Base-by-base conservation (phyloP, 2,888 invertebrate genomes). In the Scrobipalpa atriplicella region DNA sequence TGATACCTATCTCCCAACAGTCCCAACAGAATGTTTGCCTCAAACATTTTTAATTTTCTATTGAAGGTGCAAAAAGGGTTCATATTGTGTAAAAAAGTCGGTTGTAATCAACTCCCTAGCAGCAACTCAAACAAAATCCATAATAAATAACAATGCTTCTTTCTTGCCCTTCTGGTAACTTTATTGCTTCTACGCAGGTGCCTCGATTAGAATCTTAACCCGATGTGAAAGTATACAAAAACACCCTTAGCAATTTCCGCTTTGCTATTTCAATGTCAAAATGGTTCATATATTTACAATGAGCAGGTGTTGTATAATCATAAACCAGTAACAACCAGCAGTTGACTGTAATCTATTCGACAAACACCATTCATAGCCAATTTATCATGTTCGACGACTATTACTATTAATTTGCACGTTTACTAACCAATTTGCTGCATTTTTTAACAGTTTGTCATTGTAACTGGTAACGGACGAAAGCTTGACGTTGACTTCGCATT, bases 401-500 rank as follows among this genome's bases (percentile, higher is more conserved):
- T 82, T 81, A 77, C 79, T 78, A 84, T 83, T 86, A 86, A 89
- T 89, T 86, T 82, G 81, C 84, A 80, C 84, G 73, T 84, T 83
- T 75, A 78, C 76, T 78, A 78, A 80, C 79, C 82, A 88, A 89
- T 89, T 89, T 86, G 81, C 70, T 74, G 76, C 74, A 79, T 85
- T 85, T 86, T 87, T 85, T 78, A 80, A 76, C 82, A 83, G 87
- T 90, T 89, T 87, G 87, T 90, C 89, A 89, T 84, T 76, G 80
- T 86, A 87, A 81, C 71, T 43, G 58, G 18, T 60, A 64, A 60
- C 74, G 75, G 75, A 73, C 72, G 70, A 75, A 16, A 76, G 72
- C 70, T 67, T 65, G 66, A 71, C 71, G 72, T 75, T 74, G 69
- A 73, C 71, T 74, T 74, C 69, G 71, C 73, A 72, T 75, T 78